Base-by-base conservation (phyloP, 2,888 invertebrate genomes). In the Morpho achilles region DNA sequence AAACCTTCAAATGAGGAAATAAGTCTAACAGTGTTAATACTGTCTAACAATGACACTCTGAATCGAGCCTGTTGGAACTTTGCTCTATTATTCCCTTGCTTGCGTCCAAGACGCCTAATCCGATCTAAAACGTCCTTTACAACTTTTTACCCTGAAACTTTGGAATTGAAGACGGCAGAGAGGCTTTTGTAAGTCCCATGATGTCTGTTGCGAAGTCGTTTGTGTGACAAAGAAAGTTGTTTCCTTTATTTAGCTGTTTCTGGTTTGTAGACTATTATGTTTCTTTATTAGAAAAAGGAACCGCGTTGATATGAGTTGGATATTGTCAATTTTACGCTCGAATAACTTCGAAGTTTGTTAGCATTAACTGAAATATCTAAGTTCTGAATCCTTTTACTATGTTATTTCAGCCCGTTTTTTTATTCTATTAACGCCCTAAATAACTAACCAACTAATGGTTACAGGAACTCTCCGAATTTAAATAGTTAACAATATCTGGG, bases 71-170 rank as follows among this genome's bases (percentile, higher is more conserved):
- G 79, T 80, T 80, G 76, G 76, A 84, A 64, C 74, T 82, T 80
- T 78, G 75, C 74, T 79, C 80, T 76, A 81, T 82, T 82, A 79
- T 82, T 80, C 75, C 73, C 72, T 67, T 73, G 74, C 72, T 73
- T 73, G 47, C 58, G 47, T 48, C 48, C 74, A 74, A 62, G 64
- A 61, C 58, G 74, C 71, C 76, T 85, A 82, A 84, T 85, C 81
- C 80, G 71, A 66, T 70, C 67, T 52, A 70, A 69, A 74, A 71
- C 73, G 79, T 77, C 79, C 73, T 74, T 68, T 72, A 69, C 72
- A 75, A 73, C 65, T 72, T 69, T 73, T 77, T 78, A 71, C 59
- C 61, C 56, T 60, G 61, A 67, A 70, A 69, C 65, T 68, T 68
- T 59, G 64, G 69, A 72, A 68, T 72, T 72, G 69, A 71, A 72